A percentile compares a stretch with the other conserved stretches of the same genome.
phyloP scores from a whole-genome alignment of 92 coral and sea anemone species.

The Pocillopora grandis region DNA sequence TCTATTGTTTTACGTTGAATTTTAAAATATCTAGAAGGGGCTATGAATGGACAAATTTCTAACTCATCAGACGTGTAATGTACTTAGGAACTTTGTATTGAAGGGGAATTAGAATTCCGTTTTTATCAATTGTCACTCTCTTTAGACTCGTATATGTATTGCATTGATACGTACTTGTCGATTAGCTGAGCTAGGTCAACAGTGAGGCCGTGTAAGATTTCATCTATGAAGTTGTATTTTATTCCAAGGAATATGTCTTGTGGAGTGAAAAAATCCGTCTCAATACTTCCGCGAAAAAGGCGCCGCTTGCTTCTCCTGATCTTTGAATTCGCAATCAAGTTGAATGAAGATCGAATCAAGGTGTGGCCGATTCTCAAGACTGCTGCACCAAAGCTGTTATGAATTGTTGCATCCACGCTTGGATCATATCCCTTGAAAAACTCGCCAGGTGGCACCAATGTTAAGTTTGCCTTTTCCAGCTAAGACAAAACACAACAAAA shows the following conservation, averaged over 20 bases:
- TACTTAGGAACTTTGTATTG: no score
- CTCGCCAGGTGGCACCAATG: neutral
- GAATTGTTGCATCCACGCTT: conserved; percentile 55
- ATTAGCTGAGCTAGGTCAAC: neutral
- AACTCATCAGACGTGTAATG: no score
- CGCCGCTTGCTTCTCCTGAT: neutral
- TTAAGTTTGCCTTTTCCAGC: neutral
- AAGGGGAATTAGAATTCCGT: neutral
- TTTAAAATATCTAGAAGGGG: no score
- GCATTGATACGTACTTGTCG: neutral
- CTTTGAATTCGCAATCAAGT: neutral
- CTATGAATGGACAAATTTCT: no score
- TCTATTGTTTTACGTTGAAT: no score
- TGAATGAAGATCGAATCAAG: conserved; percentile 43
- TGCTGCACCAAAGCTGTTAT: conserved; percentile 78
- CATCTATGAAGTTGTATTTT: neutral
- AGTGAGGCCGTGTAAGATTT: neutral
- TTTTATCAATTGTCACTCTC: no score
- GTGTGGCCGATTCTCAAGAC: conserved; percentile 89
- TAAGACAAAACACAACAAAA: neutral
- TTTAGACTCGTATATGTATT: neutral
- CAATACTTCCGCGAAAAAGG: neutral
- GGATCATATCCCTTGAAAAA: conserved; percentile 61
- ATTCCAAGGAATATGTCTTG: neutral
- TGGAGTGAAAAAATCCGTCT: neutral